A percentile compares a stretch with the other conserved stretches of the same genome.
Conservation (phyloP, 1,140 invertebrate genomes). For the Drosophila persimilis region DNA sequence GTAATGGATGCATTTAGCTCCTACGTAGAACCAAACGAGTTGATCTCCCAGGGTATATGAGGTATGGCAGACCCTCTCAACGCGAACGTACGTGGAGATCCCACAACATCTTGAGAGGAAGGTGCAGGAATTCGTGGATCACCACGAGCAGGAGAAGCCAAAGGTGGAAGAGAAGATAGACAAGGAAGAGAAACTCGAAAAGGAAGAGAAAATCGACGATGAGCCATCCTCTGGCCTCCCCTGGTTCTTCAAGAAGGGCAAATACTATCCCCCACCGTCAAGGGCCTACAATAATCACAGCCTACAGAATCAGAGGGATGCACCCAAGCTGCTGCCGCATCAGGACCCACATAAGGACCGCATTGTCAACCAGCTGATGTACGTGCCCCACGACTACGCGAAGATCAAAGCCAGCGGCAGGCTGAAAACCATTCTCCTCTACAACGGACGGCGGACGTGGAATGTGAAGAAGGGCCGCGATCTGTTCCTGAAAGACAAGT, state of each 20-base stretch:
- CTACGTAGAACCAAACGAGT: too few relatives aligned
- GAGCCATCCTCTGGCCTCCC: too few relatives aligned
- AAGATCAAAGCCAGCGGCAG: constrained; percentile 82
- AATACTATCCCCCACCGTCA: constrained; percentile 72
- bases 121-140: too few relatives aligned
- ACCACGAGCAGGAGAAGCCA: constrained; percentile 17
- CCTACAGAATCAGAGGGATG: constrained; percentile 24
- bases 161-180: constrained; percentile 32
- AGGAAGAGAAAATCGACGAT: too few relatives aligned
- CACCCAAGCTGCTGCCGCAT: constrained; percentile 82
- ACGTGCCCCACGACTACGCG: constrained; percentile 87
- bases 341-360: constrained; percentile 85
- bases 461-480: constrained; percentile 87
- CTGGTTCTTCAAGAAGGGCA: constrained; percentile 78
- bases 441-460: constrained; percentile 92
- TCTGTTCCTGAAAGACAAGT: constrained; percentile 84
- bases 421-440: constrained; percentile 92
- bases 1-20: constrained; percentile 23
- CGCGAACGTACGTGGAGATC: constrained; percentile 23
- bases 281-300: constrained; percentile 47
- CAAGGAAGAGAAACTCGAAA: not conserved
- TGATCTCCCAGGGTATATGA: constrained; percentile 62
- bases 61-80: constrained; percentile 69
- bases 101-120: too few relatives aligned
- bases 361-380: constrained; percentile 91